Evolutionary conservation across 2,113 vertebrate species (phyloP), one percentile per base, ranked within the genome.

Genomic region (Cichladusa arquata): DNA sequence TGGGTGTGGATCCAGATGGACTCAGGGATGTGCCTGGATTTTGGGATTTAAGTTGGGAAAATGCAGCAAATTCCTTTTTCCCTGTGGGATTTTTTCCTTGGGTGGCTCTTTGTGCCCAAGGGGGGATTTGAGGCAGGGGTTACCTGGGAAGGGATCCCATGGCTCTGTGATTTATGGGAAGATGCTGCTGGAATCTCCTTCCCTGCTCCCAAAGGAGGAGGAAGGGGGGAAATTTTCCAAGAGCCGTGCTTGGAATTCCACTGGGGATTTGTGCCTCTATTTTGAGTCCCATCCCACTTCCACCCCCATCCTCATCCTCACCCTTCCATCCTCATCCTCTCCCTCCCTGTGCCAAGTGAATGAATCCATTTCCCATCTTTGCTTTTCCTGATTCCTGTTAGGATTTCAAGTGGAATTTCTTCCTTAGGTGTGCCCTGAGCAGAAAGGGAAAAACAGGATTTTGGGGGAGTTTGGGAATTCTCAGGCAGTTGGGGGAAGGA

Each of bases 11-110:
- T 50, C 40, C 65, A 34, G 31, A 2, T 1, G 11, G 29, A 0
- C 28, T 54, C 36, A 1, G 47, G 47, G 47, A 7, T 8, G 13
- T 4, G 20, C 20, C 2, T 0, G 0, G 2, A 1, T 56, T 78
- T 58, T 3, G 10, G 44, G 58, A 23, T 40, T 61, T 44, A 1
- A 3, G 5, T 5, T 5, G 29, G 28, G n/a, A 10, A 8, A 31
- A 48, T 0, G 42, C 16, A 1, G 2, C 7, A 1, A 28, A 10
- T 48, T 12, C 9, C 33, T 19, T n/a, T 8, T 38, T 9, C 3
- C 2, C 31, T 12, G 31, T 5, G 56, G 29, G 78, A 0, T 2
- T 1, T 14, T 14, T 47, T 16, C 47, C 50, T 48, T 56, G 50
- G n/a, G 3, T 36, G 2, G 8, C 65, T 42, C 14, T 5, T 16